Conservation (phyloP, 2,888 invertebrate genomes). For the Drosophila prostipennis region DNA sequence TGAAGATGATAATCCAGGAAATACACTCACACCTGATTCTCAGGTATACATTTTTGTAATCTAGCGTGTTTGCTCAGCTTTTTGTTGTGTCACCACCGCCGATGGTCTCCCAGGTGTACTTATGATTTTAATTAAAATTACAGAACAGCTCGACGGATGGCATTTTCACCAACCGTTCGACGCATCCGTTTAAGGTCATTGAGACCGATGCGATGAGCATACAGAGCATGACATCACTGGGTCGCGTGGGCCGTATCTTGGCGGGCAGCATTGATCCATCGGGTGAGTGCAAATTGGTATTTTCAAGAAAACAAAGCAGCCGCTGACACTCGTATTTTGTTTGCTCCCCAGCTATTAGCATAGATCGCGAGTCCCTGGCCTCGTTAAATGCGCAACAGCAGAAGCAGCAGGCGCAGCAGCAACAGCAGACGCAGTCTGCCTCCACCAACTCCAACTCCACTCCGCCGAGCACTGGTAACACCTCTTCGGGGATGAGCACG, state of each 20-base stretch:
- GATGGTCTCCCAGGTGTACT: neutral
- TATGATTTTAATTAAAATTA: slow-evolving; percentile 22
- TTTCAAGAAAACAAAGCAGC: neutral
- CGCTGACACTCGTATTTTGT: slow-evolving; percentile 13
- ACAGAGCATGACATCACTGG: slow-evolving; percentile 94
- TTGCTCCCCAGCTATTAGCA: slow-evolving; percentile 75
- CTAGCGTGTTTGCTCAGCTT: slow-evolving; percentile 4
- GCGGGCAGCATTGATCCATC: slow-evolving; percentile 88
- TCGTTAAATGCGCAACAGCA: slow-evolving; percentile 75
- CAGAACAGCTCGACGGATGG: slow-evolving; percentile 89
- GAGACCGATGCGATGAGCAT: slow-evolving; percentile 94
- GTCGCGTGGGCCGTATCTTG: slow-evolving; percentile 91
- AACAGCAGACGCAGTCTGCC: slow-evolving; percentile 53
- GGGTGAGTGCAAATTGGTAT: slow-evolving; percentile 81
- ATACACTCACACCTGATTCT: slow-evolving; percentile 90
- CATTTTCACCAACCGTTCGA: slow-evolving; percentile 88
- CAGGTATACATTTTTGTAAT: slow-evolving; percentile 85
- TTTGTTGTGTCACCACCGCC: neutral
- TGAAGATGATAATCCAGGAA: slow-evolving; percentile 90
- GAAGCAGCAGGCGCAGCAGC: slow-evolving; percentile 66
- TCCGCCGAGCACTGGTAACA: slow-evolving; percentile 33
- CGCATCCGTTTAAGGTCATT: slow-evolving; percentile 93
- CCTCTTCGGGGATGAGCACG: slow-evolving; percentile 38
- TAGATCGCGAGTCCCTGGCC: slow-evolving; percentile 83
- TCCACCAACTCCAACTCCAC: slow-evolving; percentile 35